phyloP scores from a whole-genome alignment of 2,797 vertebrate genomes.

The Propithecus deckenii region DNA sequence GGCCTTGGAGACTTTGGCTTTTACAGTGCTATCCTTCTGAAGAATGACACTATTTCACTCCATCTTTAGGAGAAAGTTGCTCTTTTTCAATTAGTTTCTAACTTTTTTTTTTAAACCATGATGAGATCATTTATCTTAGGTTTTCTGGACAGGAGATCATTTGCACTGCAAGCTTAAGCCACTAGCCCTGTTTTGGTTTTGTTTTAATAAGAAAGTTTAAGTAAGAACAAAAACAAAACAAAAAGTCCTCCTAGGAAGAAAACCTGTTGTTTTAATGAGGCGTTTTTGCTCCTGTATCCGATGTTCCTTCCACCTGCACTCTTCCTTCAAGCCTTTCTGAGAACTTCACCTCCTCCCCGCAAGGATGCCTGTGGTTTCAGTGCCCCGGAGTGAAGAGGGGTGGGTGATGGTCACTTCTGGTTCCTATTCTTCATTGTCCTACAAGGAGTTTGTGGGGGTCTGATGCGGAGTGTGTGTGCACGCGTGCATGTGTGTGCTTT shows the following conservation, averaged over 20 bases:
- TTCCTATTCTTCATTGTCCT: neutral
- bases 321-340: neutral
- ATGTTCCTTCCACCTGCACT: accelerated
- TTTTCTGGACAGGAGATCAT: neutral
- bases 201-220: neutral
- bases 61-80: neutral
- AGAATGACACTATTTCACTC: neutral
- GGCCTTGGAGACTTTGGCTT: neutral
- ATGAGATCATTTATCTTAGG: neutral
- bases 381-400: neutral
- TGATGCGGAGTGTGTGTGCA: neutral
- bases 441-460: neutral
- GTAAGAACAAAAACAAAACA: neutral
- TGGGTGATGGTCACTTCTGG: neutral
- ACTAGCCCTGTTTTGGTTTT: neutral
- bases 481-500: neutral
- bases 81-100: neutral
- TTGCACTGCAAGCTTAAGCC: neutral
- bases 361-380: accelerated
- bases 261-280: neutral
- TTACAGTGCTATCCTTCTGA: neutral
- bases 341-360: neutral
- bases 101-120: neutral
- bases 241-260: neutral
- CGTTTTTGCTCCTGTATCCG: neutral